Evolutionary conservation across 35 echinoderm and acorn worm species (phyloP).

Genomic region (Strongylocentrotus purpuratus): DNA sequence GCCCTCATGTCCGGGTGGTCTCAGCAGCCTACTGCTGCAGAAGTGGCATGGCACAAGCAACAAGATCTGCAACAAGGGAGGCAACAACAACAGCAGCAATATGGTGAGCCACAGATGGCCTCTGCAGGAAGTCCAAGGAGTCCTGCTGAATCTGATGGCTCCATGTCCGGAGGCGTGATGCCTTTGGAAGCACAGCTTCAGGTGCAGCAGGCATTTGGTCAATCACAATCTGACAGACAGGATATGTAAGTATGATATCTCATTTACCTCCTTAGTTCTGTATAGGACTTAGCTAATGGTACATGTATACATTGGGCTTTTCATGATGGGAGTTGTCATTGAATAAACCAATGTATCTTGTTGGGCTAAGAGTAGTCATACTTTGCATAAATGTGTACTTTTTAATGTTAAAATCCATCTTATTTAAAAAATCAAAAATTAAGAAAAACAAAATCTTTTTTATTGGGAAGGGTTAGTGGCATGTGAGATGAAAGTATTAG

Average conservation of each 20-base stretch:
- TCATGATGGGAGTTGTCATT: too few species aligned
- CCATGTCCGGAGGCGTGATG: background rate
- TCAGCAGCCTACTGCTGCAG: background rate
- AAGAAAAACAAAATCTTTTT: too few species aligned
- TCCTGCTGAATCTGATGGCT: background rate
- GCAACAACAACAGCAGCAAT: background rate
- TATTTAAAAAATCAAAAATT: too few species aligned
- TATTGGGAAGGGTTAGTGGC: too few species aligned
- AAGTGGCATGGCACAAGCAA: background rate
- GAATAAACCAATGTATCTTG: background rate
- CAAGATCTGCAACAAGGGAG: background rate
- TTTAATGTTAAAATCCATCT: too few species aligned
- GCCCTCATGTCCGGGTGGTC: background rate
- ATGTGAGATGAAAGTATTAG: too few species aligned
- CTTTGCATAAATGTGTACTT: too few species aligned
- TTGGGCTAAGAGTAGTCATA: background rate
- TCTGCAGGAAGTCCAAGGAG: background rate
- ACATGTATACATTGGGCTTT: too few species aligned
- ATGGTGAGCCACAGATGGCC: background rate
- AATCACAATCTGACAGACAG: background rate
- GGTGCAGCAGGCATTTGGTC: background rate
- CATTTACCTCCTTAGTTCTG: too few species aligned
- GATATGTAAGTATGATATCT: background rate
- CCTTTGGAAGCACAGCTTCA: background rate
- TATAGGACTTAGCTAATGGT: too few species aligned